These are phyloP conservation scores for Orientallactaga bullata DNA, from an alignment of 2,113 vertebrate species.

Conservation along the genomic window DNA sequence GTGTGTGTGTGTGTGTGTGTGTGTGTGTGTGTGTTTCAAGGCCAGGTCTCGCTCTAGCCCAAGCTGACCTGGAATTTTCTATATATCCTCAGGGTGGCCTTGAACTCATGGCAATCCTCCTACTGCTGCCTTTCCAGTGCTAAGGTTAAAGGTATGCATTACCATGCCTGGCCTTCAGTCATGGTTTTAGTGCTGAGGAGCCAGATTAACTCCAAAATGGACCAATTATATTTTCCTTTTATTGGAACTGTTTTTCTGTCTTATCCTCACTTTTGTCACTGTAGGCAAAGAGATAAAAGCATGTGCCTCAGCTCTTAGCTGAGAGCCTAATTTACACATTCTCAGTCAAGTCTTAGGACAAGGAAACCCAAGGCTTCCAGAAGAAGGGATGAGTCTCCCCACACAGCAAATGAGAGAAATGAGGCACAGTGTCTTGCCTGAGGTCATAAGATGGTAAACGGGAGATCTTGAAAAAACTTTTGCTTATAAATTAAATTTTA, in stretches of 20 bases:
- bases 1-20: no score
- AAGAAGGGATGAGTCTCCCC: not conserved
- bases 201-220: not conserved
- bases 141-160: no score
- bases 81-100: no score
- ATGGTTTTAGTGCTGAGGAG: not conserved
- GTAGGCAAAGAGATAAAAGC: not conserved
- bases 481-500: conserved; percentile 32
- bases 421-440: not conserved
- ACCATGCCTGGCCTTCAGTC: no score
- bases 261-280: not conserved
- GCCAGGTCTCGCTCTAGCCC: no score
- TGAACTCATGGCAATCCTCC: no score
- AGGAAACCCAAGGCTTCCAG: not conserved
- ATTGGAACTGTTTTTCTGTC: not conserved
- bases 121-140: no score
- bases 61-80: no score
- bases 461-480: not conserved
- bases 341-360: not conserved
- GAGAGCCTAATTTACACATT: not conserved
- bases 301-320: not conserved
- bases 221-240: conserved; percentile 1
- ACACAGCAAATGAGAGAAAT: not conserved
- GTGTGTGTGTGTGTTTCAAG: no score
- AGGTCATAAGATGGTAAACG: not conserved